Conservation (phyloP, 2,113 vertebrate species). For the Neogobius melanostomus region DNA sequence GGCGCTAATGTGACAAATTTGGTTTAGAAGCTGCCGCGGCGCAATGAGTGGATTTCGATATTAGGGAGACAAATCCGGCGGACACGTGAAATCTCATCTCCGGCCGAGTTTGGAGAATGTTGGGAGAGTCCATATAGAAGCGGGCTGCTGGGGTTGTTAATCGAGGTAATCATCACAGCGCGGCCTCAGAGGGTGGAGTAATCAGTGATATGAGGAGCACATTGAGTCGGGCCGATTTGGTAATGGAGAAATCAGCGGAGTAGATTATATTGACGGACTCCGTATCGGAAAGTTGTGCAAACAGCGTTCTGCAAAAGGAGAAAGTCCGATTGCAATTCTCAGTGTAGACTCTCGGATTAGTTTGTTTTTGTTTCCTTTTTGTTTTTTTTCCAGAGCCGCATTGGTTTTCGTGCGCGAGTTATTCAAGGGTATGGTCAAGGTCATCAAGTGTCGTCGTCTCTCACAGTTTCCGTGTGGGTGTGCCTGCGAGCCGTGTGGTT, state of each 20-base stretch:
- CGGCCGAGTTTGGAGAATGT: conserved; percentile 1
- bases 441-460: no score
- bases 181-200: not conserved
- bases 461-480: no score
- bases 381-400: no score
- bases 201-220: conserved; percentile 1
- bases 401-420: no score
- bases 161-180: conserved; percentile 1
- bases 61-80: conserved; percentile 16
- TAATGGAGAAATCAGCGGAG: not conserved
- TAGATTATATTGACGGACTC: not conserved
- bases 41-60: conserved; percentile 16
- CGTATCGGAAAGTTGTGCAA: no score
- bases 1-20: conserved; percentile 8
- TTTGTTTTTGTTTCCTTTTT: no score
- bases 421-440: no score
- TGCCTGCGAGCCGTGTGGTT: no score
- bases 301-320: no score
- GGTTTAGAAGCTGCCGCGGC: conserved; percentile 14
- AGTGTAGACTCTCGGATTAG: no score
- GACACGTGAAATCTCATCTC: conserved; percentile 7
- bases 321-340: not conserved
- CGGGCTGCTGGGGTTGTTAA: not conserved
- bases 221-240: not conserved
- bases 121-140: not conserved